Conservation (phyloP, 2,888 invertebrate genomes). For the Apodemia mormo region DNA sequence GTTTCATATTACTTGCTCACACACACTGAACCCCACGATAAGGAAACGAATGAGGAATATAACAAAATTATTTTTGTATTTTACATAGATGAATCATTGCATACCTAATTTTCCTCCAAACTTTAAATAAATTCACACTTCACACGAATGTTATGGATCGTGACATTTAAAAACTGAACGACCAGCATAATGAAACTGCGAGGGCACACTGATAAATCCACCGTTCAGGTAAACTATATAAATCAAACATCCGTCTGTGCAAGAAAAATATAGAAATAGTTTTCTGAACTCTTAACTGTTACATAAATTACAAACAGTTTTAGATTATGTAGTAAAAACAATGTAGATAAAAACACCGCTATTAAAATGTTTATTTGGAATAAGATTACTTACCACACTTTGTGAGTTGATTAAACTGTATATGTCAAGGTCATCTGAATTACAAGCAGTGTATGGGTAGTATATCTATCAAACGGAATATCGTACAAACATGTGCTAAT, state of each 20-base stretch:
- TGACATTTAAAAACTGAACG: neutral
- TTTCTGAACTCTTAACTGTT: neutral
- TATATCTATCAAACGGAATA: slow-evolving; percentile 4
- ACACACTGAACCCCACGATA: slow-evolving; percentile 7
- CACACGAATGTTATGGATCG: neutral
- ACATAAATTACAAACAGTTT: neutral
- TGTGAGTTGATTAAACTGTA: slow-evolving; percentile 15
- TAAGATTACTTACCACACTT: slow-evolving; percentile 14
- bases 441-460: slow-evolving; percentile 3
- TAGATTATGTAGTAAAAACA: slow-evolving; percentile 3
- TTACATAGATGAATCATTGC: slow-evolving; percentile 8
- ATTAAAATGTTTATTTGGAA: slow-evolving; percentile 9
- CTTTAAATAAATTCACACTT: slow-evolving; percentile 14
- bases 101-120: neutral
- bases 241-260: slow-evolving; percentile 5
- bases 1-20: slow-evolving; percentile 5
- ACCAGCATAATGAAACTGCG: neutral
- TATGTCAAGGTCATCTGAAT: slow-evolving; percentile 12
- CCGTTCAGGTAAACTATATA: neutral
- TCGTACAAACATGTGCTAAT: neutral
- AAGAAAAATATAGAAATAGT: slow-evolving; percentile 2
- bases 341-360: slow-evolving; percentile 10
- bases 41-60: neutral
- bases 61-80: slow-evolving; percentile 10
- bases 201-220: neutral